Evolutionary conservation across 1,140 invertebrate species (phyloP).

Genomic region (Aphelenchoides besseyi): DNA sequence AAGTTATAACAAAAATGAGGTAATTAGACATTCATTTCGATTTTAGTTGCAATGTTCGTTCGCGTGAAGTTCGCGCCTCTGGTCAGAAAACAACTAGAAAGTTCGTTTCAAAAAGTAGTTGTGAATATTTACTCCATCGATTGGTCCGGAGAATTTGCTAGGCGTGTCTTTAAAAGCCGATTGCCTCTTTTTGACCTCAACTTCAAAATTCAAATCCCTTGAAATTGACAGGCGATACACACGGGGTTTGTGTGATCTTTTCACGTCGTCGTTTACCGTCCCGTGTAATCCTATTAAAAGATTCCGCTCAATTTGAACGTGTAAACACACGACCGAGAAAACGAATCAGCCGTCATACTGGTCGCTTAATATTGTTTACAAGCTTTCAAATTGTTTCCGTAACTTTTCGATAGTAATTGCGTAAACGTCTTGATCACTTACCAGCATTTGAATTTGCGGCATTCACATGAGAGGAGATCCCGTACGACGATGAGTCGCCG

Average conservation of each 20-base stretch:
- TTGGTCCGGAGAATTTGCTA: not conserved
- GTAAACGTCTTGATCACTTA: not conserved
- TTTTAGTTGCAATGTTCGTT: not conserved
- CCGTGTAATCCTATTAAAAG: not conserved
- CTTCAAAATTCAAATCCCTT: slow-evolving; percentile 4
- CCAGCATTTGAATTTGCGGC: not conserved
- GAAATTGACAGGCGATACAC: not conserved
- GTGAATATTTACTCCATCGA: no score
- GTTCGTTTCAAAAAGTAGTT: no score
- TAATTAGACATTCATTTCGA: not conserved
- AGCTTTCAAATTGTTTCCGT: not conserved
- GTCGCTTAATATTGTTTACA: not conserved
- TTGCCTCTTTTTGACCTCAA: not conserved
- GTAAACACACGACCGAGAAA: not conserved
- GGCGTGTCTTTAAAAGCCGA: not conserved
- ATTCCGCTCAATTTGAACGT: not conserved
- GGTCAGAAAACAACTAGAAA: no score
- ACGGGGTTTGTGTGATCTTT: no score
- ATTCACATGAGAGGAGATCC: not conserved
- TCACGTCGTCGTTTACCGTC: not conserved
- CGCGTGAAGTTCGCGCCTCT: no score
- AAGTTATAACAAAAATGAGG: no score
- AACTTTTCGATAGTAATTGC: not conserved
- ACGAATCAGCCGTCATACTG: not conserved
- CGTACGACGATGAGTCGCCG: not conserved